Percentiles rank a stretch among this genome's conserved stretches.
Evolutionary conservation across 2,888 invertebrate species (phyloP).

Genomic region (Drosophila ezoana): DNA sequence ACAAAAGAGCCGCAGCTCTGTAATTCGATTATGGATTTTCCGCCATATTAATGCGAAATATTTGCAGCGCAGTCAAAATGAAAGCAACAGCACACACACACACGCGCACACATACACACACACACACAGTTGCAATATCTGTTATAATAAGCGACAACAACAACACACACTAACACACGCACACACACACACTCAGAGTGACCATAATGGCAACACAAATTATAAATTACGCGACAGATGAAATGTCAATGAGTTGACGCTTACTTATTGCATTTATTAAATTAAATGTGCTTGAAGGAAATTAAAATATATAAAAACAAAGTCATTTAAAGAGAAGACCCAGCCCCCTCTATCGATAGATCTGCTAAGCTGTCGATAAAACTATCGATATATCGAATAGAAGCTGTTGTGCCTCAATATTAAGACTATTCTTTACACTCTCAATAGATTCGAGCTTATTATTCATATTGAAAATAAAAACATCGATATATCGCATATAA

Average conservation of each 20-base stretch:
- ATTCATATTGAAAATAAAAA: too few relatives aligned
- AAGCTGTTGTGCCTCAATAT: too few relatives aligned
- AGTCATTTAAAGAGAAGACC: constrained; percentile 25
- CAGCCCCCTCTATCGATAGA: not conserved
- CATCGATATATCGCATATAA: too few relatives aligned
- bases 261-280: constrained; percentile 79
- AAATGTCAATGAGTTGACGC: constrained; percentile 74
- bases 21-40: constrained; percentile 82
- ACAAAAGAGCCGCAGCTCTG: constrained; percentile 76
- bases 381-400: too few relatives aligned
- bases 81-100: constrained; percentile 46
- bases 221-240: constrained; percentile 81
- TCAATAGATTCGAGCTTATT: too few relatives aligned
- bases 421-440: too few relatives aligned
- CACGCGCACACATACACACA: constrained; percentile 13
- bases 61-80: constrained; percentile 73
- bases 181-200: not conserved
- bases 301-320: not conserved
- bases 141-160: constrained; percentile 30
- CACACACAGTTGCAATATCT: constrained; percentile 33
- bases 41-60: constrained; percentile 81
- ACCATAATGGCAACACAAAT: constrained; percentile 77
- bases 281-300: constrained; percentile 59
- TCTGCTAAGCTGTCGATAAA: too few relatives aligned
- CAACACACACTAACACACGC: constrained; percentile 11